Evolutionary conservation across 2,113 vertebrate genomes (phyloP).

Genomic region (human): DNA sequence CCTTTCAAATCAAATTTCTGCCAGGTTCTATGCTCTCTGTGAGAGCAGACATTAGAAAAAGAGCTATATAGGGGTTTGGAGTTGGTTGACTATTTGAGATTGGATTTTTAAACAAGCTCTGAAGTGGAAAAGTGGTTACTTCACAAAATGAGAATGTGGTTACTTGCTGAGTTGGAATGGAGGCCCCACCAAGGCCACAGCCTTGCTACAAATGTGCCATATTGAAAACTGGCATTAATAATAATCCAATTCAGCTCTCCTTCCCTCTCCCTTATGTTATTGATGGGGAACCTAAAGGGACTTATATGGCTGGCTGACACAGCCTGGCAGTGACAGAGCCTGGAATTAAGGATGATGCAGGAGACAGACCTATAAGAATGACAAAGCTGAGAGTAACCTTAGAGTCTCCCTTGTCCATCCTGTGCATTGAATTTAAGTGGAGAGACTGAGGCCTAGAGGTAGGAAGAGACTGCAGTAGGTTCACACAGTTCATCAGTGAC

Average conservation of each 20-base stretch:
- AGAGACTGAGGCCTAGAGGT: neutral
- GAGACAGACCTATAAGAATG: neutral
- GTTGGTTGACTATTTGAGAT: neutral
- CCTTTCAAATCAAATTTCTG: conserved; percentile 49
- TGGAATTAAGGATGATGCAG: neutral
- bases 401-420: neutral
- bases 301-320: neutral
- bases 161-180: neutral
- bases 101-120: conserved; percentile 3
- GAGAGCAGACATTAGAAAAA: conserved; percentile 23
- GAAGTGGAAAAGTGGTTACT: conserved; percentile 19
- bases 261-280: neutral
- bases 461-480: neutral
- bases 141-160: conserved; percentile 25
- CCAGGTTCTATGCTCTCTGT: neutral
- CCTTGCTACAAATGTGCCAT: conserved; percentile 15
- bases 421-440: neutral
- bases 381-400: neutral
- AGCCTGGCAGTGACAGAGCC: neutral
- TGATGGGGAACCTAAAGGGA: neutral
- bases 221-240: conserved; percentile 47
- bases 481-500: neutral
- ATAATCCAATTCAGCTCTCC: neutral
- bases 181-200: neutral
- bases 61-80: neutral